phyloP scores from a whole-genome alignment of 2,113 vertebrate species.

The Dicaeum eximium region DNA sequence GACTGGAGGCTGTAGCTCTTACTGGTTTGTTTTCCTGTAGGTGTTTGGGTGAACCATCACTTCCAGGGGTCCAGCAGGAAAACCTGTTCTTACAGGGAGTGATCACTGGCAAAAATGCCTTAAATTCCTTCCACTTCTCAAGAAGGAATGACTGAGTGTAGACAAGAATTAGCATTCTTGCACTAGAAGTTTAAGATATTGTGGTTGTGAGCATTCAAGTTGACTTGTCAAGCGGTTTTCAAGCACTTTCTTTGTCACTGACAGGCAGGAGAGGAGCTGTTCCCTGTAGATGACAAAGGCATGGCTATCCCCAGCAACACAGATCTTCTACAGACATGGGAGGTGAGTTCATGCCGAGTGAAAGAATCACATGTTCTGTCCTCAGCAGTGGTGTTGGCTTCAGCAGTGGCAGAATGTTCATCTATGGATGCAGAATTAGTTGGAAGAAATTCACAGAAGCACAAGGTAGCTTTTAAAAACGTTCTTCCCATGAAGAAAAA shows the following conservation, averaged over 20 bases:
- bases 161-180: background rate
- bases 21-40: background rate
- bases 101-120: background rate
- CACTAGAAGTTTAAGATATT: too few species aligned
- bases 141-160: background rate
- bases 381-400: background rate
- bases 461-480: too few species aligned
- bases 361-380: too few species aligned
- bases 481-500: background rate
- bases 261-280: conserved; percentile 77
- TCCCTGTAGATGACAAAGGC: conserved; percentile 80
- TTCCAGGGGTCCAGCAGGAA: background rate
- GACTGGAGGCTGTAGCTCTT: background rate
- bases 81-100: background rate
- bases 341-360: conserved; percentile 72
- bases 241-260: background rate
- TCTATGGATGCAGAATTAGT: too few species aligned
- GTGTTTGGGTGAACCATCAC: background rate
- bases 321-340: conserved; percentile 84
- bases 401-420: background rate
- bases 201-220: too few species aligned
- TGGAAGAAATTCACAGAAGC: too few species aligned
- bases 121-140: background rate
- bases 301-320: conserved; percentile 70
- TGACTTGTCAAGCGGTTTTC: too few species aligned